These are phyloP conservation scores for Branchipolynoe longqiensis DNA, from an alignment of 2,888 invertebrate genomes.

Conservation along the genomic window DNA sequence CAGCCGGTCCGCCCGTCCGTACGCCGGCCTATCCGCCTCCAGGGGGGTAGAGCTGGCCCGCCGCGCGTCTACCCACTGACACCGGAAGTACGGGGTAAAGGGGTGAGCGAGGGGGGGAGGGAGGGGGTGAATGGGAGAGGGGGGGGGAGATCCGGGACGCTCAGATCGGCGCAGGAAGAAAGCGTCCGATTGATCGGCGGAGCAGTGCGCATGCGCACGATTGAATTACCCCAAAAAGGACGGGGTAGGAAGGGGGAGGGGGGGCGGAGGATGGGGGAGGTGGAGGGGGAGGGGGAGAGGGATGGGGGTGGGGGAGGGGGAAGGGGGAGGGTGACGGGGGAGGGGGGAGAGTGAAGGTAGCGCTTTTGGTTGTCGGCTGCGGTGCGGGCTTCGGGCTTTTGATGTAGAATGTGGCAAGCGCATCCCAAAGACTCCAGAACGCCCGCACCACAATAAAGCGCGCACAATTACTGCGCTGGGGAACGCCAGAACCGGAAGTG, in stretches of 20 bases:
- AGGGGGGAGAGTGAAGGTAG: background rate
- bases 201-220: background rate
- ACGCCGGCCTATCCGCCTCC: background rate
- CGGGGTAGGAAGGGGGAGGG: background rate
- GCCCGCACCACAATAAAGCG: background rate
- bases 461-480: background rate
- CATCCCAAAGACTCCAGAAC: background rate
- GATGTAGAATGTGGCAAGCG: background rate
- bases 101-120: background rate
- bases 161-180: conserved; percentile 23
- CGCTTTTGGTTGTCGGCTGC: background rate
- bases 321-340: background rate
- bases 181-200: conserved; percentile 15
- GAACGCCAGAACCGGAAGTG: background rate
- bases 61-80: background rate
- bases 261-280: background rate
- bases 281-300: background rate
- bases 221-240: conserved; percentile 16
- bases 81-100: background rate
- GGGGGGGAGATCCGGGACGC: background rate
- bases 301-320: background rate
- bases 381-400: background rate
- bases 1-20: background rate
- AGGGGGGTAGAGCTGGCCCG: background rate
- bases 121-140: background rate